Evolutionary conservation across 2,888 invertebrate genomes (phyloP).

Genomic region (Synergus laeviventris): DNA sequence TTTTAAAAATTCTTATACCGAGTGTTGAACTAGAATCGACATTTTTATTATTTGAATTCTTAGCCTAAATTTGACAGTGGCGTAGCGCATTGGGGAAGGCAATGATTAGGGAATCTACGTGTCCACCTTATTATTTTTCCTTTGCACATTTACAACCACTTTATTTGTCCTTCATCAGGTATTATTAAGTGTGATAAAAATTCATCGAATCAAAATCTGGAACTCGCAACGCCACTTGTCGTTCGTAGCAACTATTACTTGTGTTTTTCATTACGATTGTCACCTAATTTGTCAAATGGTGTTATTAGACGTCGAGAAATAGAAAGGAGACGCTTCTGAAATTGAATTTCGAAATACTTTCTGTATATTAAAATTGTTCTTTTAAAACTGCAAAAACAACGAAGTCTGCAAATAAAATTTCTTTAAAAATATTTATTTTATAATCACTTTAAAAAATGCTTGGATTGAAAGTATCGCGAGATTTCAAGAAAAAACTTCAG

Average conservation of each 20-base stretch:
- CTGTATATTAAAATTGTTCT: not conserved
- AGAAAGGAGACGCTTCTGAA: not conserved
- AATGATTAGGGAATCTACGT: conserved; percentile 4
- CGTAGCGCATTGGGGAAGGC: conserved; percentile 24
- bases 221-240: conserved; percentile 24
- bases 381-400: not conserved
- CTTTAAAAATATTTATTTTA: not conserved
- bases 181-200: not conserved
- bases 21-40: conserved; percentile 15
- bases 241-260: not conserved
- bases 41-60: conserved; percentile 22
- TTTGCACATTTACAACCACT: not conserved
- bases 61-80: conserved; percentile 26
- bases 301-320: not conserved
- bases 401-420: not conserved
- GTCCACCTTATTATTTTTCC: conserved; percentile 9
- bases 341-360: not conserved
- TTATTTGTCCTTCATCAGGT: conserved; percentile 21
- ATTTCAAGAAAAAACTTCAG: not conserved
- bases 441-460: not conserved
- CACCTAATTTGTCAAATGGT: conserved; percentile 14
- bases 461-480: not conserved
- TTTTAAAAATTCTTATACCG: not conserved
- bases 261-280: conserved; percentile 22
- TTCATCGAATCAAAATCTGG: not conserved